phyloP scores from a whole-genome alignment of 2,113 vertebrate genomes.

The Motacilla tschutschensis region DNA sequence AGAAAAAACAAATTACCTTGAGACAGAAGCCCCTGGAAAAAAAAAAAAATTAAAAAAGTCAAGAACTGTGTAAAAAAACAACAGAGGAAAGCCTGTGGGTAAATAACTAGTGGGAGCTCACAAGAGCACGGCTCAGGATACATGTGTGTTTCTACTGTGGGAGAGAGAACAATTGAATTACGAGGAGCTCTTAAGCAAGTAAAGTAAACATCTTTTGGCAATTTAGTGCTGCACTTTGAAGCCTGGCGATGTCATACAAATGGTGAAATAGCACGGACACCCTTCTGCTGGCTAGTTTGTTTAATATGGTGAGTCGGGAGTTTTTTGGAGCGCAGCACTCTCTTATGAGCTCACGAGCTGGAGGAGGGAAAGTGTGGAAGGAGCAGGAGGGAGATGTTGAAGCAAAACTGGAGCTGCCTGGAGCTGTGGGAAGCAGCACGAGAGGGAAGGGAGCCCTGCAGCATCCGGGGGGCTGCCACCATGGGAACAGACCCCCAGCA shows the following conservation, averaged over 20 bases:
- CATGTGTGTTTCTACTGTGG: conserved; percentile 33
- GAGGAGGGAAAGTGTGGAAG: conserved; percentile 42
- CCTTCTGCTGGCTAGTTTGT: conserved; percentile 54
- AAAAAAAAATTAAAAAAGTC: neutral
- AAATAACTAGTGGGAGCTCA: conserved; percentile 19
- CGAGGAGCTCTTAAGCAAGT: conserved; percentile 52
- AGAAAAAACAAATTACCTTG: neutral
- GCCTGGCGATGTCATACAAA: conserved; percentile 40
- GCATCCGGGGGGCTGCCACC: conserved; percentile 31
- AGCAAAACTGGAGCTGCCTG: neutral
- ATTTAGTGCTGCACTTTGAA: conserved; percentile 59
- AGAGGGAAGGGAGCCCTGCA: neutral
- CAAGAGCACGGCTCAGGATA: conserved; percentile 35
- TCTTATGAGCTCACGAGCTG: conserved; percentile 29
- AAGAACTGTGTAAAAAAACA: neutral
- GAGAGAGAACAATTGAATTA: conserved; percentile 60
- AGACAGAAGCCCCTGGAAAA: neutral
- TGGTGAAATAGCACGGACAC: conserved; percentile 53
- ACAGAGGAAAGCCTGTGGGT: neutral
- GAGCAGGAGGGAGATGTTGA: conserved; percentile 31
- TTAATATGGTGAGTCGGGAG: conserved; percentile 46
- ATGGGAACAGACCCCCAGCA: neutral
- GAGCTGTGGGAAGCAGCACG: neutral
- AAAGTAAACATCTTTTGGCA: conserved; percentile 62
- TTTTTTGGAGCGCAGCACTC: conserved; percentile 20